Conservation (phyloP, 2,888 invertebrate genomes). For the Eilema depressum region DNA sequence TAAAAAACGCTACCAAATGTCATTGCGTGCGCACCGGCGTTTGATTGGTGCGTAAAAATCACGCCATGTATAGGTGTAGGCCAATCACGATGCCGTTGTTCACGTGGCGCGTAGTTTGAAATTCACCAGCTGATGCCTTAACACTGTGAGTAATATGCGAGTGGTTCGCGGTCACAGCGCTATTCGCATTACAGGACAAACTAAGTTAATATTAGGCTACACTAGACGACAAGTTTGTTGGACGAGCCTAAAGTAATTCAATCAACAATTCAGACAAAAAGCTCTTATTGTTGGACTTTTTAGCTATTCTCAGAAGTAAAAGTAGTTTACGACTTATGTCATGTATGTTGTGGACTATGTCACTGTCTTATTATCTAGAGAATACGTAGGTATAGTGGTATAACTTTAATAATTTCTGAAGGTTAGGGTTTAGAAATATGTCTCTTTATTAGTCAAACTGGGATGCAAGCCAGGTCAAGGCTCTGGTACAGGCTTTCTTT, state of each 20-base stretch:
- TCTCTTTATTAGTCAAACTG: too few species aligned
- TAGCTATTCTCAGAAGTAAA: not conserved
- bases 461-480: too few species aligned
- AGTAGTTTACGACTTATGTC: not conserved
- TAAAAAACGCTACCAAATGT: too few species aligned
- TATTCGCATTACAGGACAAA: not conserved
- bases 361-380: not conserved
- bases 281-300: not conserved
- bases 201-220: not conserved
- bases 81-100: too few species aligned
- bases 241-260: not conserved
- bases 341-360: not conserved
- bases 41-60: too few species aligned
- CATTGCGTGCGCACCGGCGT: too few species aligned
- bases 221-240: not conserved
- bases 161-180: not conserved
- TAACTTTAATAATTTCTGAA: not conserved
- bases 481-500: too few species aligned
- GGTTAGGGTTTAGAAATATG: too few species aligned
- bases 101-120: too few species aligned
- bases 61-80: too few species aligned
- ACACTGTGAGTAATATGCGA: too few species aligned
- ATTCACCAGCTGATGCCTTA: too few species aligned
- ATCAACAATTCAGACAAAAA: not conserved
- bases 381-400: not conserved